These are phyloP conservation scores for Hemicrepidius hirtus DNA, from an alignment of 2,888 invertebrate genomes.

Conservation along the genomic window DNA sequence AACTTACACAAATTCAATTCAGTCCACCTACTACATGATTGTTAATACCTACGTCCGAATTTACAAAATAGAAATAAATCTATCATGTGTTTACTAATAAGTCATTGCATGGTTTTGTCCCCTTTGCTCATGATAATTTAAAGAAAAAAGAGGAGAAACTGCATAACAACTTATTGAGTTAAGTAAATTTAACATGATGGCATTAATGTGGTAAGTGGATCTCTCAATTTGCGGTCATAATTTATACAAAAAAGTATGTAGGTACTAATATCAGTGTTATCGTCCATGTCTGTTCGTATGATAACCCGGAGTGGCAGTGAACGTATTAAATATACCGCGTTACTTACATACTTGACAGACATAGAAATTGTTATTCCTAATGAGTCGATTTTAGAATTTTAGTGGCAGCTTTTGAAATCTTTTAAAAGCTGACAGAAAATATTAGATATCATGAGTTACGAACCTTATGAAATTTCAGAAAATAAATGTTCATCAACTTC, in stretches of 20 bases:
- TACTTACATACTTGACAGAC: conserved; percentile 64
- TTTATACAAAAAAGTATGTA: conserved; percentile 27
- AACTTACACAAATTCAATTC: conserved; percentile 44
- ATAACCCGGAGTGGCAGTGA: conserved; percentile 69
- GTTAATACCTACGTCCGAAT: background rate
- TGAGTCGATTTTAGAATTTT: conserved; percentile 33
- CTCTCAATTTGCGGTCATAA: conserved; percentile 35
- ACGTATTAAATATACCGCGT: conserved; percentile 68
- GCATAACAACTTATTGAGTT: background rate
- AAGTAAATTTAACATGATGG: background rate
- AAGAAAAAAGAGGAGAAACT: background rate
- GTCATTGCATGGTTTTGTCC: background rate
- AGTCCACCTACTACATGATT: conserved; percentile 40
- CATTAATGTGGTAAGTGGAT: conserved; percentile 46
- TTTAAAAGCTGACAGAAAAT: background rate
- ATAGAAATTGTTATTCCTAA: conserved; percentile 45
- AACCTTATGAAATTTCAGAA: background rate
- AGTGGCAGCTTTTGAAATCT: conserved; percentile 4
- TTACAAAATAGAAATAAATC: background rate
- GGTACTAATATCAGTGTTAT: conserved; percentile 20
- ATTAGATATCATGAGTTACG: background rate
- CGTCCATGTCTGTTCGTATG: conserved; percentile 65
- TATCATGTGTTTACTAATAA: background rate
- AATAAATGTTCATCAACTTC: too few species aligned
- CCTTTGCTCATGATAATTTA: background rate